These are phyloP conservation scores for Polyodon spathula DNA, from an alignment of 2,113 vertebrate species.

Conservation along the genomic window DNA sequence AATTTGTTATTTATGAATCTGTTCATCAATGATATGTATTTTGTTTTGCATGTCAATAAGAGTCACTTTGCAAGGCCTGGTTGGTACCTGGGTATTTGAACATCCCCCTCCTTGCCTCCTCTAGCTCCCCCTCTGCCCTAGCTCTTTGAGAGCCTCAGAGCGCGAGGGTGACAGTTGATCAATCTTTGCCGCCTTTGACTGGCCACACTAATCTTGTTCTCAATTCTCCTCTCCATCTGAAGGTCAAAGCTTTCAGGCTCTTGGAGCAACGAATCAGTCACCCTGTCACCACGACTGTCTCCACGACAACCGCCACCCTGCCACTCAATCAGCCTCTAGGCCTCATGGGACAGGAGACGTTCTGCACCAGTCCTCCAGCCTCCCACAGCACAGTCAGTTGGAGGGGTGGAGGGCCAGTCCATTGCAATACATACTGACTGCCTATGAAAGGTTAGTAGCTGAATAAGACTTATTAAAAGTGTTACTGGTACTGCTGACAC, in stretches of 20 bases:
- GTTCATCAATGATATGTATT: too few species aligned
- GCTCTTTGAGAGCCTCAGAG: neutral
- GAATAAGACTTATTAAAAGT: too few species aligned
- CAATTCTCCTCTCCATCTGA: constrained; percentile 11
- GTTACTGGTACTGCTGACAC: too few species aligned
- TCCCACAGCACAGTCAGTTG: neutral
- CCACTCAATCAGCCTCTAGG: neutral
- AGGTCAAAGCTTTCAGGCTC: constrained; percentile 10
- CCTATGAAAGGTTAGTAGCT: too few species aligned
- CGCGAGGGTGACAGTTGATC: constrained; percentile 8
- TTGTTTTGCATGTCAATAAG: too few species aligned
- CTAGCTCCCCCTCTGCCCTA: neutral
- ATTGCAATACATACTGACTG: too few species aligned
- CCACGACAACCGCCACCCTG: neutral
- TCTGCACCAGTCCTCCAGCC: neutral
- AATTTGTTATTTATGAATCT: too few species aligned
- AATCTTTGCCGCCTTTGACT: constrained; percentile 9
- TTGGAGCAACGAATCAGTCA: constrained; percentile 3
- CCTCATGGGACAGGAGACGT: neutral
- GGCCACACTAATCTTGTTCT: constrained; percentile 12
- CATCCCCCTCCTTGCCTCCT: neutral
- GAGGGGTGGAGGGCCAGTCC: neutral
- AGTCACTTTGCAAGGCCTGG: too few species aligned
- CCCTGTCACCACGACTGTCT: constrained; percentile 8
- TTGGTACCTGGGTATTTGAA: too few species aligned